Evolutionary conservation across 2,113 vertebrate genomes (phyloP).

Genomic region (Salvelinus fontinalis): DNA sequence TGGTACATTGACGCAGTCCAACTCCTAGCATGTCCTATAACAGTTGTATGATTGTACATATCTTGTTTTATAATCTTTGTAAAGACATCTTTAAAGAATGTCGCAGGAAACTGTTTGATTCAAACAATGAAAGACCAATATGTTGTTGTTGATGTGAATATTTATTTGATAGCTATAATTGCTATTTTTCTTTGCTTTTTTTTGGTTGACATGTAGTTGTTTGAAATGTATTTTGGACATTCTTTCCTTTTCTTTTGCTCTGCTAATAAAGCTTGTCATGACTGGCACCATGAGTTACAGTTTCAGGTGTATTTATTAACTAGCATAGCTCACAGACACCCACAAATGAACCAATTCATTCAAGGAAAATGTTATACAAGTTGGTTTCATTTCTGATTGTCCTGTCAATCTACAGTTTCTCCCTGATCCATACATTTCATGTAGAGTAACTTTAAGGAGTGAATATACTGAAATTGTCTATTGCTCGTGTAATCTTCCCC

Average conservation of each 20-base stretch:
- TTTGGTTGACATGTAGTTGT: slow-evolving; percentile 58
- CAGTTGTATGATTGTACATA: slow-evolving; percentile 74
- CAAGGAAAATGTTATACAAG: no score
- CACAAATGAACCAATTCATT: neutral
- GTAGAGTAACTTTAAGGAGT: no score
- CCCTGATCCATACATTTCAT: no score
- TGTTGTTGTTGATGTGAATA: slow-evolving; percentile 72
- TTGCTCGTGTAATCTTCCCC: neutral
- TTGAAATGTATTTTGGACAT: slow-evolving; percentile 62
- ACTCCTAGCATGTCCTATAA: slow-evolving; percentile 76
- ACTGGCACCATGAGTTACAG: slow-evolving; percentile 50
- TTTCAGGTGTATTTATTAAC: slow-evolving; percentile 1
- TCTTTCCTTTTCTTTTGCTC: slow-evolving; percentile 52
- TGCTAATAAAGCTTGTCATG: slow-evolving; percentile 76
- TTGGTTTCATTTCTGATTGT: neutral
- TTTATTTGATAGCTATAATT: slow-evolving; percentile 71
- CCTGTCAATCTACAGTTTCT: neutral
- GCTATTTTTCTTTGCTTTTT: slow-evolving; percentile 30
- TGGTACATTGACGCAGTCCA: slow-evolving; percentile 70
- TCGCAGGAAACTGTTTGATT: slow-evolving; percentile 45
- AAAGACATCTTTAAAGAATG: slow-evolving; percentile 62
- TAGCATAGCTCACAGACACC: neutral
- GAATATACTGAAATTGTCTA: neutral
- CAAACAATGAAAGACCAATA: slow-evolving; percentile 42
- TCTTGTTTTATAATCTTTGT: slow-evolving; percentile 78